Evolutionary conservation across 2,797 vertebrate species (phyloP).

Genomic region (Anolis apletophallus): DNA sequence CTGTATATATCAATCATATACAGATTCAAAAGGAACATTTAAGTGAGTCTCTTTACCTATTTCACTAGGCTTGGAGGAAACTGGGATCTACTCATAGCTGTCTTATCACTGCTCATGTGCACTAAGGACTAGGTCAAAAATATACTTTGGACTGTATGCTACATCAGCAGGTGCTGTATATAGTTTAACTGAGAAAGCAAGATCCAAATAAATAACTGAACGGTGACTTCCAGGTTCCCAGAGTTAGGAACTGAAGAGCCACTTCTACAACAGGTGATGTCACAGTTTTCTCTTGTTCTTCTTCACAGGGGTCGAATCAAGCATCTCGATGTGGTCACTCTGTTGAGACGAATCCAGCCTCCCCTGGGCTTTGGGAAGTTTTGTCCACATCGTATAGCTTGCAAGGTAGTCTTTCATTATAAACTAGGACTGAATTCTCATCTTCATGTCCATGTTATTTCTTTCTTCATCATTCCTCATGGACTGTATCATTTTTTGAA

Average conservation of each 20-base stretch:
- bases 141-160: not conserved
- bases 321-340: conserved; percentile 96
- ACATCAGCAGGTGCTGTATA: not conserved
- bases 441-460: not conserved
- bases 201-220: not conserved
- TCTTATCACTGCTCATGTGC: not conserved
- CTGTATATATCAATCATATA: not conserved
- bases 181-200: not conserved
- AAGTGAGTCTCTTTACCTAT: not conserved
- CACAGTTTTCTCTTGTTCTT: conserved; percentile 4
- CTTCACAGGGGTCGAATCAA: conserved; percentile 92
- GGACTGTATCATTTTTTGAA: not conserved
- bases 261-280: not conserved
- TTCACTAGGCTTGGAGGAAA: not conserved
- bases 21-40: not conserved
- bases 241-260: not conserved
- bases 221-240: not conserved
- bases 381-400: conserved; percentile 95
- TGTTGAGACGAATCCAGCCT: conserved; percentile 93
- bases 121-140: not conserved
- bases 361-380: conserved; percentile 98
- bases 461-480: not conserved
- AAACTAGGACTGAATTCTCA: not conserved
- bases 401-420: conserved; percentile 84
- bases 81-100: not conserved